These are phyloP conservation scores for Callinectes sapidus DNA, from an alignment of 2,888 invertebrate genomes.

Conservation along the genomic window DNA sequence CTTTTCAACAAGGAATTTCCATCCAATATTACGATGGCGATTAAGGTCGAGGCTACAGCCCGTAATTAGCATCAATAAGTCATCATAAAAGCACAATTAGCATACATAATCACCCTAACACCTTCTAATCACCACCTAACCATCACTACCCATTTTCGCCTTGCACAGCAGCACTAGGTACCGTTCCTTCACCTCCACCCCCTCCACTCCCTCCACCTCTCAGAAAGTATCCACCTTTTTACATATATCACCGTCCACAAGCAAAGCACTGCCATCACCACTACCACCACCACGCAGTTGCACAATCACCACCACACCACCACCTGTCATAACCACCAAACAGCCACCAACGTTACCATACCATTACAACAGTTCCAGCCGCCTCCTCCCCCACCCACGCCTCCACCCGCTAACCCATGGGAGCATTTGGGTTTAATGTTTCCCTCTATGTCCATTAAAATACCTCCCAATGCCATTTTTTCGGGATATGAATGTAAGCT, in stretches of 20 bases:
- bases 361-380: conserved; percentile 33
- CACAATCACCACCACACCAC: conserved; percentile 32
- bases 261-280: neutral
- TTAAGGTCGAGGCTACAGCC: conserved; percentile 8
- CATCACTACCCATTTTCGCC: conserved; percentile 34
- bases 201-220: neutral
- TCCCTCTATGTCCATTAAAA: conserved; percentile 60
- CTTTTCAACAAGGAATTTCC: conserved; percentile 28
- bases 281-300: neutral
- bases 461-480: conserved; percentile 63
- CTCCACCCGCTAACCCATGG: conserved; percentile 44
- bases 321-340: conserved; percentile 32
- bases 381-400: conserved; percentile 23
- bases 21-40: conserved; percentile 5
- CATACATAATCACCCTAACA: conserved; percentile 33
- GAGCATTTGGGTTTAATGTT: conserved; percentile 53
- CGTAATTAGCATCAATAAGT: conserved; percentile 28
- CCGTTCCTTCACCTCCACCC: neutral
- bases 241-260: neutral
- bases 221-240: neutral
- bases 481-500: conserved; percentile 56
- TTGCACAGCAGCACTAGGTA: neutral
- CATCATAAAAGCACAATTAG: conserved; percentile 32
- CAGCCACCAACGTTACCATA: conserved; percentile 32
- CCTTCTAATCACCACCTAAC: conserved; percentile 10